Base-by-base conservation (phyloP, 1,140 invertebrate species). In the Drosophila kepulauana region DNA sequence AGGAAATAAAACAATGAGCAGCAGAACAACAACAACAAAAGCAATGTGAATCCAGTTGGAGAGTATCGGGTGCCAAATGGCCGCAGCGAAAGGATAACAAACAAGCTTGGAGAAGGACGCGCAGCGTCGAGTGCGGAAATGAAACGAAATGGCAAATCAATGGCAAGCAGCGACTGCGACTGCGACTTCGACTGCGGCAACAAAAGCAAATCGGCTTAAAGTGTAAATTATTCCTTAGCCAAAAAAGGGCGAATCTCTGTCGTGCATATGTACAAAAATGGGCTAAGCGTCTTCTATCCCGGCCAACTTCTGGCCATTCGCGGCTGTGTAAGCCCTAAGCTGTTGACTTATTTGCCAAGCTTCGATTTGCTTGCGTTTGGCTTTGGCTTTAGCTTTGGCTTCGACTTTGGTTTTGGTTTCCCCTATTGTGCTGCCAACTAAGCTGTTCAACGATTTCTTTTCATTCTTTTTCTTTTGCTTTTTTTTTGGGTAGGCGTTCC, bases 171-270 rank as follows among this genome's bases (percentile, higher is more conserved):
- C 69, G 62, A 63, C 57, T 11, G n/a, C 28, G 25, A 54, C 64
- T 3, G 35, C 2, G 16, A 16, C 16, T 16, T 3, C 38, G 38
- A 11, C 38, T 11, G 38, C 7, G 15, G 38, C 59, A 59, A 56
- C 59, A 59, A 81, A 67, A 81, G 66, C 73, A 91, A 91, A 91
- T 84, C 90, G 86, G 90, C 90, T 91, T 91, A 91, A 87, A 91
- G 90, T 87, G 75, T 85, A 88, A 91, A 91, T 91, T 91, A 91
- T 91, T 91, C 84, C 71, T 89, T 79, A 65, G 38, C 72, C 82
- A 41, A 51, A 77, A 51, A 38, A 43, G 54, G 33, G 20, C 20
- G n/a, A 8, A 46, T 30, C 43, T 46, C 66, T 57, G 51, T 48
- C 52, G 54, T 28, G 38, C 70, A 67, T 73, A 57, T 73, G 70